These are phyloP conservation scores for Leucopsar rothschildi DNA, from an alignment of 2,113 vertebrate genomes.

Conservation along the genomic window DNA sequence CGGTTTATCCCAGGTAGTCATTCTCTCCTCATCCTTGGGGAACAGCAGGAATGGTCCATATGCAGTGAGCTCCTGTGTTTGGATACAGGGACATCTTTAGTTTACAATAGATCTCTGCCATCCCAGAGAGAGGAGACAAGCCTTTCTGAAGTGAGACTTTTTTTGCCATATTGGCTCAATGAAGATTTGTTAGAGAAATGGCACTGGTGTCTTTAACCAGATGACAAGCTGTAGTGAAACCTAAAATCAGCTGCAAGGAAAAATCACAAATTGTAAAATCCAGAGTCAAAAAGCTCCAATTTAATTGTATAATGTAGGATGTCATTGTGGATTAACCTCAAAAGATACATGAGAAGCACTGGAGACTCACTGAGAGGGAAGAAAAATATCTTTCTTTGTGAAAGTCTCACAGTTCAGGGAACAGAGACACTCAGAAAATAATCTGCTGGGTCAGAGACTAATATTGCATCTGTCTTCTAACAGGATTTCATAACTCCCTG, in stretches of 20 bases:
- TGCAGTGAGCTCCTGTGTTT: background rate
- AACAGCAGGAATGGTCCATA: background rate
- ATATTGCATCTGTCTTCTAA: background rate
- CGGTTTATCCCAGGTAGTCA: background rate
- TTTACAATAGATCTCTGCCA: background rate
- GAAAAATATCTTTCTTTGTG: background rate
- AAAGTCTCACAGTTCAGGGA: background rate
- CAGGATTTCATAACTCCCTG: background rate
- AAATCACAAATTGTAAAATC: background rate
- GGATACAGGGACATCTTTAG: background rate
- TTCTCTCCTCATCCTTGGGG: background rate
- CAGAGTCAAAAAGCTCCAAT: background rate
- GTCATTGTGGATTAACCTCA: background rate
- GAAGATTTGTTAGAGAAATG: background rate
- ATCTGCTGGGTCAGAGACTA: conserved; percentile 20
- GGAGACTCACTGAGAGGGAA: background rate
- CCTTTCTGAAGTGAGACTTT: background rate
- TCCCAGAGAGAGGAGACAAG: background rate
- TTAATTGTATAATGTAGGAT: background rate
- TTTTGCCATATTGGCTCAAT: background rate
- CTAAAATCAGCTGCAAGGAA: background rate
- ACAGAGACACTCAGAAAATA: background rate
- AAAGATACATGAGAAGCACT: background rate
- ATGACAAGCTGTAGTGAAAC: background rate
- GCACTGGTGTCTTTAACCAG: background rate